These are phyloP conservation scores for Boulengeromyrus knoepffleri DNA, from an alignment of 2,113 vertebrate genomes.

Conservation along the genomic window DNA sequence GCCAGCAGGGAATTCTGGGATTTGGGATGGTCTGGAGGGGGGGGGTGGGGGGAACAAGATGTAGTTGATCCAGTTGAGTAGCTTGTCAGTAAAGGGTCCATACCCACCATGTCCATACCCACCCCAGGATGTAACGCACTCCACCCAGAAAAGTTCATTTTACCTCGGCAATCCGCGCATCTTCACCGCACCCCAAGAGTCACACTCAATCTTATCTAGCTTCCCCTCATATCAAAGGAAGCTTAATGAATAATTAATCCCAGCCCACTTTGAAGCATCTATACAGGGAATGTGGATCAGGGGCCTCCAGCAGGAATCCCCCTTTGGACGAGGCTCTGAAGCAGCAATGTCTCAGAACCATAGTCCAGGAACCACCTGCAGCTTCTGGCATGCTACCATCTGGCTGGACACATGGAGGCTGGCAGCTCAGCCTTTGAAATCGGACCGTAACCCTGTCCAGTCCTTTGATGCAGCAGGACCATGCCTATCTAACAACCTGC, in stretches of 20 bases:
- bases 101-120: not conserved
- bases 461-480: not conserved
- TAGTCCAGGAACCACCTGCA: not conserved
- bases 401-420: not conserved
- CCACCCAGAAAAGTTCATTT: not conserved
- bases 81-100: not conserved
- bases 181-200: not conserved
- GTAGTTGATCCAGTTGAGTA: not conserved
- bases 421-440: not conserved
- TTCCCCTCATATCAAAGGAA: constrained; percentile 16
- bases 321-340: not conserved
- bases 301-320: not conserved
- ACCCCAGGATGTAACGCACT: not conserved
- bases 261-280: not conserved
- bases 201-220: not conserved
- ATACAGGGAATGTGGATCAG: not conserved
- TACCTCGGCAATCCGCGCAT: not conserved
- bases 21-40: not conserved
- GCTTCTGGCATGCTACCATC: not conserved
- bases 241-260: constrained; percentile 20
- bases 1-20: not conserved
- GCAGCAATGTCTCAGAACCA: not conserved
- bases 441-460: not conserved
- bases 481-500: not conserved
- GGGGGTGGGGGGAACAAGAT: not conserved